Percentiles rank a stretch among this genome's conserved stretches.
Conservation (phyloP, 2,797 vertebrate genomes). For the Crocodylus rhombifer region DNA sequence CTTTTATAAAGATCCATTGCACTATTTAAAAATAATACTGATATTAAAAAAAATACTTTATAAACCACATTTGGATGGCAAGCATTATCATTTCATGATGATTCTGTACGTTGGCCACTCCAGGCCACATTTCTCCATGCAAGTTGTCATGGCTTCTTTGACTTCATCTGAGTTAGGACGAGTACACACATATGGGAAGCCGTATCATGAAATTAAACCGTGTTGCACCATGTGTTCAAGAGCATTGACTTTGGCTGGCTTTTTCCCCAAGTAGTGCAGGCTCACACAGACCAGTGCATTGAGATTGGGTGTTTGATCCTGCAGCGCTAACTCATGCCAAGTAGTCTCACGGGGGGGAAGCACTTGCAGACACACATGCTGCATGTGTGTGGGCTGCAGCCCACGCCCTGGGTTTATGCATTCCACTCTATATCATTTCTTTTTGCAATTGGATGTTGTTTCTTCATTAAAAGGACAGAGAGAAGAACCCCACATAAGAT, state of each 20-base stretch:
- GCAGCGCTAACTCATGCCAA: background rate
- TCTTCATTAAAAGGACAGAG: background rate
- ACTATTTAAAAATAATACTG: background rate
- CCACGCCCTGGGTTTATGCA: background rate
- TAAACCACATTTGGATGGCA: accelerated
- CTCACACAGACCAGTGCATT: background rate
- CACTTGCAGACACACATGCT: background rate
- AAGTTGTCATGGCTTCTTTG: background rate
- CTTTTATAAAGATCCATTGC: background rate
- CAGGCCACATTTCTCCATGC: background rate
- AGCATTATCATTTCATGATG: background rate
- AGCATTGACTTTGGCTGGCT: background rate
- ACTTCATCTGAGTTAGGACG: background rate
- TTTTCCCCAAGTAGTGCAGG: background rate
- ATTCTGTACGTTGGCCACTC: conserved; percentile 35
- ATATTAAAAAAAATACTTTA: background rate
- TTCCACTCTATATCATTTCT: background rate
- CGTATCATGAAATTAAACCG: background rate
- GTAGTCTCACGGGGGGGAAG: background rate
- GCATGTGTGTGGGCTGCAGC: background rate
- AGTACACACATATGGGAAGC: background rate
- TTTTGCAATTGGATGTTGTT: background rate
- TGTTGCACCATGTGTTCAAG: background rate
- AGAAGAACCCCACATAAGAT: background rate
- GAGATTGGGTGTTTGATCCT: background rate